Percentiles rank a stretch among this genome's conserved stretches.
phyloP scores from a whole-genome alignment of 2,888 invertebrate species.

The Caenorhabditis sp. region DNA sequence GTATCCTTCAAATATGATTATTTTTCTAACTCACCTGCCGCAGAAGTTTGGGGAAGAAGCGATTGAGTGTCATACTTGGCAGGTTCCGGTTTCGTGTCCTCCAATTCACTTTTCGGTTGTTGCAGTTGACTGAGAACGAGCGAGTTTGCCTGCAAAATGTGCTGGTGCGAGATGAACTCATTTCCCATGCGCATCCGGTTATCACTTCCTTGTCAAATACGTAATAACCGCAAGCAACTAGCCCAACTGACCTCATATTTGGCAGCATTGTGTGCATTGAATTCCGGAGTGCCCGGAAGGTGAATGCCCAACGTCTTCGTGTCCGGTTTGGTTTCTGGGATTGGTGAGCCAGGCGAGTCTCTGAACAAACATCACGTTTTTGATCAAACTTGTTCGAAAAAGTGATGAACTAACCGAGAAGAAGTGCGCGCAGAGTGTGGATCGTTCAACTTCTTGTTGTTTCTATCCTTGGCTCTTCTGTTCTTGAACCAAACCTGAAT shows the following conservation, averaged over 20 bases:
- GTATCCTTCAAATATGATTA: no score
- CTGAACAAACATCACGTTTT: neutral
- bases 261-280: constrained; percentile 55
- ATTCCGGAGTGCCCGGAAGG: constrained; percentile 64
- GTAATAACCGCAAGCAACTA: no score
- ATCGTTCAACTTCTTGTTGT: constrained; percentile 59
- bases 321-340: constrained; percentile 49
- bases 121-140: constrained; percentile 24
- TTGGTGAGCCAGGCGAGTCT: constrained; percentile 56
- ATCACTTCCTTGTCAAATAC: constrained; percentile 9
- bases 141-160: constrained; percentile 26
- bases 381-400: neutral
- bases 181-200: constrained; percentile 7
- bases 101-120: constrained; percentile 32
- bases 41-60: constrained; percentile 24
- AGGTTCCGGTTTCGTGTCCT: constrained; percentile 22
- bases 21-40: constrained; percentile 13
- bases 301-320: constrained; percentile 53
- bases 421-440: constrained; percentile 15
- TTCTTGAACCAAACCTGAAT: constrained; percentile 76
- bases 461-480: constrained; percentile 70
- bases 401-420: constrained; percentile 28
- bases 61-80: constrained; percentile 33
- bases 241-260: constrained; percentile 50
- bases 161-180: neutral